phyloP scores from a whole-genome alignment of 2,113 vertebrate species.

The Gymnobelideus leadbeateri region DNA sequence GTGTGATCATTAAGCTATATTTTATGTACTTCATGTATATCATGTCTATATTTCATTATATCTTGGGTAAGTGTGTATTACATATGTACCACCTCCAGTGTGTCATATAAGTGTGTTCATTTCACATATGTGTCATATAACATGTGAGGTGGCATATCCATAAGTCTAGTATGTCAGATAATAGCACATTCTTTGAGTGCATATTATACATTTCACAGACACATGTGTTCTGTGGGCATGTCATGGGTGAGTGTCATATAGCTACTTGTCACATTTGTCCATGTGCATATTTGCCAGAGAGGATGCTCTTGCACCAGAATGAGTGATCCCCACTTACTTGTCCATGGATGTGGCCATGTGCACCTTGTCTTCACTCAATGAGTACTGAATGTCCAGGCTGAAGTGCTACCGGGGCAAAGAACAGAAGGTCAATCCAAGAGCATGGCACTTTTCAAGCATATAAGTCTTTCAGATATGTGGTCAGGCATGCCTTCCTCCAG shows the following conservation, averaged over 20 bases:
- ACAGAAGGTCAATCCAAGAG: neutral
- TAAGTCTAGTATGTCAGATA: neutral
- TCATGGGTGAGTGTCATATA: neutral
- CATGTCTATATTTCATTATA: neutral
- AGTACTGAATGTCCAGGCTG: conserved; percentile 58
- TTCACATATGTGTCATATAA: neutral
- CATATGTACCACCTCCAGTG: neutral
- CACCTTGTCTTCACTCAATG: conserved; percentile 59
- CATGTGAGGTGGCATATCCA: neutral
- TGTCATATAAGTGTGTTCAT: neutral
- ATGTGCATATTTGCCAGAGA: neutral
- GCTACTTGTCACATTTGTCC: neutral
- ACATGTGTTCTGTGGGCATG: neutral
- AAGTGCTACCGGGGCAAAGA: conserved; percentile 67
- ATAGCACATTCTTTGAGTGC: neutral
- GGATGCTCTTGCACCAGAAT: neutral
- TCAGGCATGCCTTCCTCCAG: neutral
- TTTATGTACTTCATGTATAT: neutral
- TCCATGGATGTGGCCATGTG: conserved; percentile 41
- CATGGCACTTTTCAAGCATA: neutral
- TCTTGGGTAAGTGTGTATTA: neutral
- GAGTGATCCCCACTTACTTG: conserved; percentile 47
- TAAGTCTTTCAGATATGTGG: neutral
- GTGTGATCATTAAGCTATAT: neutral
- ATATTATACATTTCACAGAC: neutral